Base-by-base conservation (phyloP, 2,797 vertebrate genomes). In the Acropternis orthonyx region DNA sequence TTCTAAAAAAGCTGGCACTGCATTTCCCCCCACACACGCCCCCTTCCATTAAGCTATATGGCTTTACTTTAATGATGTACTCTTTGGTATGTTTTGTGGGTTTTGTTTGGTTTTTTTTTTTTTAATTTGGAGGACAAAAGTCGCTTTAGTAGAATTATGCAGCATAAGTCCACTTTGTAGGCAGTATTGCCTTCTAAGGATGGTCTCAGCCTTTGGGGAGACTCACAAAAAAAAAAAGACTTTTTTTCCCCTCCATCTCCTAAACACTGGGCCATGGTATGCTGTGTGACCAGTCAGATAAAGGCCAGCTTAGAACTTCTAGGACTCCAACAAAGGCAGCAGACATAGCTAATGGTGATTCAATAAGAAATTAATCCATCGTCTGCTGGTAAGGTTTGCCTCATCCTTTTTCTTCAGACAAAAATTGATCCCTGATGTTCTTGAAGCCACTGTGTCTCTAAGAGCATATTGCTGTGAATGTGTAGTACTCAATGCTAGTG, bases 21-120 rank as follows among this genome's bases (percentile, higher is more conserved):
- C 7, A 9, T 18, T 18, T 41, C n/a, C 4, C 2, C n/a, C n/a
- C n/a, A n/a, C n/a, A n/a, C n/a, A n/a, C n/a, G n/a, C n/a, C n/a
- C n/a, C 2, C 1, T 5, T 5, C 21, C 10, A 4, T 41, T 52
- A 24, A 43, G 12, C 3, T 34, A 14, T 7, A 10, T 48, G 20
- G 10, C 8, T 56, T 88, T 69, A 54, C 4, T 68, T 68, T 27
- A 36, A 51, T 16, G 5, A 9, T n/a, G 2, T 32, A 32, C 3
- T 58, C 0, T 43, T 46, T 34, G 6, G 6, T 12, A 44, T 65
- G 3, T 14, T 46, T 46, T 13, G 41, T 13, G 19, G 43, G 8
- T 46, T 44, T 44, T 41, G 12, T 41, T 41, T 41, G 41, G 12
- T 13, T 41, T 46, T 10, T 46, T 24, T 48, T 46, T 46, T 46